Percentiles rank a stretch among this genome's conserved stretches.
Evolutionary conservation across 2,888 invertebrate genomes (phyloP).

Genomic region (Phortica okadai): DNA sequence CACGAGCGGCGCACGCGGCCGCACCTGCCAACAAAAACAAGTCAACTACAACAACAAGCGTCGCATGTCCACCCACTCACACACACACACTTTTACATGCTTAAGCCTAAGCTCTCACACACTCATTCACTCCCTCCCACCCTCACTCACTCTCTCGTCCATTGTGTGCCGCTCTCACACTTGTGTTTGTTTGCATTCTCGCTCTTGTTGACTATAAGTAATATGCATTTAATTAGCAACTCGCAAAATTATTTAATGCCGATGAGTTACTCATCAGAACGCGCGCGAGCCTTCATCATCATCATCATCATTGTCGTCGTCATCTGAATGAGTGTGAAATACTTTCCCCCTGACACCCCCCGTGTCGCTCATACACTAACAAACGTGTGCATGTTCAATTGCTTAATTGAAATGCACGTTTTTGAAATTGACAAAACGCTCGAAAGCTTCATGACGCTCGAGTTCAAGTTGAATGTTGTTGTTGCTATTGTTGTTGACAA

Average conservation of each 20-base stretch:
- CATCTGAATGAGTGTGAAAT: slow-evolving; percentile 11
- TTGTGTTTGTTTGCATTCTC: neutral
- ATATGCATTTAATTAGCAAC: neutral
- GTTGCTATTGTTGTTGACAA: neutral
- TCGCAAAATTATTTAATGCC: neutral
- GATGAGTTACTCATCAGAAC: neutral
- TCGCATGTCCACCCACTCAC: neutral
- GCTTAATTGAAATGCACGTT: slow-evolving; percentile 46
- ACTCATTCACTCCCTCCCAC: too few relatives aligned
- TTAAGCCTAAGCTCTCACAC: too few relatives aligned
- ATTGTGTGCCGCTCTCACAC: too few relatives aligned
- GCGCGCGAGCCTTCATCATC: neutral
- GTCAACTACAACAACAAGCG: neutral
- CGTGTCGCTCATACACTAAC: too few relatives aligned
- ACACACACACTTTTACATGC: too few relatives aligned
- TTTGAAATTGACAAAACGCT: slow-evolving; percentile 40
- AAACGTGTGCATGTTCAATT: slow-evolving; percentile 19
- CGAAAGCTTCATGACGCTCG: neutral
- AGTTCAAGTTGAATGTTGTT: slow-evolving; percentile 9
- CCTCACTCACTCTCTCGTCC: too few relatives aligned
- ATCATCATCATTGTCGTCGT: neutral
- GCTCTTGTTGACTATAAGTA: neutral
- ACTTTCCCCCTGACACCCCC: neutral
- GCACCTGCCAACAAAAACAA: neutral
- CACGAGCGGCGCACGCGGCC: slow-evolving; percentile 1